Conservation (phyloP, 2,888 invertebrate genomes). For the Heliconius ethilla region DNA sequence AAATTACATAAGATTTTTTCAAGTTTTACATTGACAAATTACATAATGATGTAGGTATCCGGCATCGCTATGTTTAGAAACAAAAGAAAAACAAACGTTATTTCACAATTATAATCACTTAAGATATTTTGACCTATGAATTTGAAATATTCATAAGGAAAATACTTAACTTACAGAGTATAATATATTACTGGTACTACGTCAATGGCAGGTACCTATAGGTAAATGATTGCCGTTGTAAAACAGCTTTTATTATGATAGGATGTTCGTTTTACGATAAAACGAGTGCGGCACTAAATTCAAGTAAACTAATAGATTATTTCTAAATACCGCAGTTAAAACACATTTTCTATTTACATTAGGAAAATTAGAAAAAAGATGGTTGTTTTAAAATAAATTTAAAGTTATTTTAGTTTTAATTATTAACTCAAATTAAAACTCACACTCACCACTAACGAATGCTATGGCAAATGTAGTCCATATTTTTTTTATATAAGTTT, state of each 20-base stretch:
- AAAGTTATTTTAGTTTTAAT: too few relatives aligned
- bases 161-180: background rate
- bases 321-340: background rate
- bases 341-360: background rate
- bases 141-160: conserved; percentile 3
- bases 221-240: background rate
- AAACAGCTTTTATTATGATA: background rate
- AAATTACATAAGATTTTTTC: background rate
- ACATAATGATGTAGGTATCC: background rate
- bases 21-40: background rate
- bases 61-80: background rate
- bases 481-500: too few relatives aligned
- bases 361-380: background rate
- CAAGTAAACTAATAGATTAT: too few relatives aligned
- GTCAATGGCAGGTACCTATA: background rate
- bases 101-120: background rate
- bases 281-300: background rate
- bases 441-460: too few relatives aligned
- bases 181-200: background rate
- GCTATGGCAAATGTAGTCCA: too few relatives aligned
- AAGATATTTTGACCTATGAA: background rate
- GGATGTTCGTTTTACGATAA: background rate
- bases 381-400: too few relatives aligned
- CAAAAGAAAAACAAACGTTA: background rate
- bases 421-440: too few relatives aligned